Conservation (phyloP, 2,797 vertebrate genomes). For the Arrhamphus sclerolepis region DNA sequence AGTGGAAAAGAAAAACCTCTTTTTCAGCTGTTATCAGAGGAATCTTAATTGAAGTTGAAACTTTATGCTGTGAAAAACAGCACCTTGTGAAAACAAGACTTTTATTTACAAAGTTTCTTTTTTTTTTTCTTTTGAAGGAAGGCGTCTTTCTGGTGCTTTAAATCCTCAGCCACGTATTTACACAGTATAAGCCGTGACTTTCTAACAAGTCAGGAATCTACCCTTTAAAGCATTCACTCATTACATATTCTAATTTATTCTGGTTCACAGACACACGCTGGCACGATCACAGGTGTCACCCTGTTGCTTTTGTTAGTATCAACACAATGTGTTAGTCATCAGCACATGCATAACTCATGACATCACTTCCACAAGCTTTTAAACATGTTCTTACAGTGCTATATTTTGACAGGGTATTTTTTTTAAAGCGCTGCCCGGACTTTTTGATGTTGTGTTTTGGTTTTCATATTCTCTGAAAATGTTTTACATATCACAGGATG, state of each 20-base stretch:
- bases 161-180: background rate
- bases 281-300: constrained; percentile 57
- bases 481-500: constrained; percentile 68
- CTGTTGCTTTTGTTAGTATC: constrained; percentile 51
- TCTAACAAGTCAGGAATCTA: constrained; percentile 22
- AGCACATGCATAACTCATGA: constrained; percentile 69
- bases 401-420: constrained; percentile 69
- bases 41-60: background rate
- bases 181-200: constrained; percentile 1
- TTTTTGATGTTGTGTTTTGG: constrained; percentile 60
- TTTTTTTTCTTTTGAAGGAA: constrained; percentile 16
- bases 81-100: no score
- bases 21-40: background rate
- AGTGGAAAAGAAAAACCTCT: background rate
- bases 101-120: no score
- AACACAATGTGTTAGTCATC: constrained; percentile 75
- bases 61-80: constrained; percentile 10
- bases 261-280: constrained; percentile 30
- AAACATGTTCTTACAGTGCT: constrained; percentile 54
- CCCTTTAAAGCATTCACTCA: constrained; percentile 17
- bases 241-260: constrained; percentile 55
- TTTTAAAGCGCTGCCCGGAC: constrained; percentile 65
- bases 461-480: constrained; percentile 62
- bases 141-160: constrained; percentile 11
- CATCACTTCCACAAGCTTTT: constrained; percentile 70